Base-by-base conservation (phyloP, 1,140 invertebrate species). In the Heterodera carotae region DNA sequence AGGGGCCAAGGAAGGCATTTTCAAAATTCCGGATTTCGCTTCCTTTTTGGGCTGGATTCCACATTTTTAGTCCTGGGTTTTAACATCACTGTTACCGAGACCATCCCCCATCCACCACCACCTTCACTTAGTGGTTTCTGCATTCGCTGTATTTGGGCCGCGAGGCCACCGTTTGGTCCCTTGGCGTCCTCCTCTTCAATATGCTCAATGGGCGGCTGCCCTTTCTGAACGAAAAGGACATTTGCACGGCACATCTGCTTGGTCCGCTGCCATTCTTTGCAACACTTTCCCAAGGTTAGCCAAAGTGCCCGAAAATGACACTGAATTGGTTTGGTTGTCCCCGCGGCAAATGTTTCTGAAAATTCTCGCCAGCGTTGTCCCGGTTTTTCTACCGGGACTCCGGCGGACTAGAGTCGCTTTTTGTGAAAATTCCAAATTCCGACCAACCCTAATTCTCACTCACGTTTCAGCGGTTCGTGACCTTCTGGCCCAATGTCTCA, bases 141-240 rank as follows among this genome's bases (percentile, higher is more conserved):
- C 86, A 88, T 68, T 89, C 90, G 69, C 83, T 90, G 29, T 92
- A 92, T 80, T 88, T 91, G 82, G 92, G 91, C 27, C 83, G 87
- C 4, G 88, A 90, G 43, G 91, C 91, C 31, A 91, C 91, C 2
- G 91, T 92, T 1, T 92, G 91, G 91, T 92, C 91, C 0, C 85
- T 92, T 36, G 91, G 91, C 43, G 91, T 92, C 75, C 88, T 92
- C 0, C 88, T 92, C 3, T 92, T 90, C 83, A 91, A 92, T 84
- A 91, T 92, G 91, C 90, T 92, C 10, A 91, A 91, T 84, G 92
- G 92, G n/a, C 91, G 92, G 85, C 91, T 92, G 85, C 91, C 92
- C 34, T 92, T 92, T 85, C 91, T 91, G 84, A 88, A 89, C 76
- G 91, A 92, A 83, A 90, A 91, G 72, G 90, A 92, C 84, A 92